These are phyloP conservation scores for Melieria picta DNA, from an alignment of 2,888 invertebrate genomes.

Conservation along the genomic window DNA sequence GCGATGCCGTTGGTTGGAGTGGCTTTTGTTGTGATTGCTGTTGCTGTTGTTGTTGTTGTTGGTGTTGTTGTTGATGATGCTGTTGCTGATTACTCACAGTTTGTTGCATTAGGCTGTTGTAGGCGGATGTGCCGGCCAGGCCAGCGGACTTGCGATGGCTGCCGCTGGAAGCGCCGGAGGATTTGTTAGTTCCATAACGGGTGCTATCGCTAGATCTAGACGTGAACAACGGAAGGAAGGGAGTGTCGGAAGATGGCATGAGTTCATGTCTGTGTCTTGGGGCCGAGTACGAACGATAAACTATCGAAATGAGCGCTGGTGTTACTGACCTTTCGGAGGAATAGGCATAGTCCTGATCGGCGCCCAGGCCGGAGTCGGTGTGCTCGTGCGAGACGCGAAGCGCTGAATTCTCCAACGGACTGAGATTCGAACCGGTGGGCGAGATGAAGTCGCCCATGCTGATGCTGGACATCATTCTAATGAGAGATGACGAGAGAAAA, in stretches of 20 bases:
- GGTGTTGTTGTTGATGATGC: slow-evolving; percentile 54
- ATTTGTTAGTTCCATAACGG: slow-evolving; percentile 68
- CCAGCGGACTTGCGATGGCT: slow-evolving; percentile 64
- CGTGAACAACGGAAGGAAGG: not conserved
- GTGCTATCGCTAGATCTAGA: slow-evolving; percentile 71
- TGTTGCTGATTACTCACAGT: slow-evolving; percentile 66
- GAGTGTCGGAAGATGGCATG: not conserved
- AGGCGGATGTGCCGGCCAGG: slow-evolving; percentile 47
- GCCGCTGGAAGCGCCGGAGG: slow-evolving; percentile 66
- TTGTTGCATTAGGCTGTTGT: slow-evolving; percentile 64
- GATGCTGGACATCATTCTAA: slow-evolving; percentile 67
- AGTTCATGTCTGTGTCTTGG: not conserved
- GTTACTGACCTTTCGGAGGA: slow-evolving; percentile 72
- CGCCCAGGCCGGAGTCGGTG: slow-evolving; percentile 80
- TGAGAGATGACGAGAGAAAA: not conserved
- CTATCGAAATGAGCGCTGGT: slow-evolving; percentile 1
- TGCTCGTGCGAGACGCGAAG: slow-evolving; percentile 77
- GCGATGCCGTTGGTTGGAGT: slow-evolving; percentile 51
- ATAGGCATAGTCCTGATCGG: slow-evolving; percentile 80
- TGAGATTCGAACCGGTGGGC: slow-evolving; percentile 64
- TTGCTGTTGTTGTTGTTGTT: slow-evolving; percentile 51
- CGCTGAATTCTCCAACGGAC: slow-evolving; percentile 65
- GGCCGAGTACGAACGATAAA: not conserved
- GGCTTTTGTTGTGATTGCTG: slow-evolving; percentile 57
- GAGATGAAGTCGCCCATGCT: slow-evolving; percentile 67